Evolutionary conservation across 2,113 vertebrate species (phyloP).

Genomic region (Archocentrus centrarchus): DNA sequence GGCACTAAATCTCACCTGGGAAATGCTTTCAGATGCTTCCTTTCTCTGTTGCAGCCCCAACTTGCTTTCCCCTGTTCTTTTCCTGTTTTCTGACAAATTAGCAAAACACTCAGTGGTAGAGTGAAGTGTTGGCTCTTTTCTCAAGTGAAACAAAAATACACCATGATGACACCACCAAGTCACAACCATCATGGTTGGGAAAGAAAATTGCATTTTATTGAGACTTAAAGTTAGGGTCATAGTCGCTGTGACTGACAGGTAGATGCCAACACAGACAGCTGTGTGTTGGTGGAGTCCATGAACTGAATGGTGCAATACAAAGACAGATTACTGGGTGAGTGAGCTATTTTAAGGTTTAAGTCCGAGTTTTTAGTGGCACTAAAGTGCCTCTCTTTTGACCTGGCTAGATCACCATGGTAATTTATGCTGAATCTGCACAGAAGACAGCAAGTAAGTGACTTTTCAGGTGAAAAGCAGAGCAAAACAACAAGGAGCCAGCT

Average conservation of each 20-base stretch:
- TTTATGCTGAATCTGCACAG: no score
- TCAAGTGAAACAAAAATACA: slow-evolving; percentile 4
- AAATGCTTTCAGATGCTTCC: slow-evolving; percentile 29
- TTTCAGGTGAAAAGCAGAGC: no score
- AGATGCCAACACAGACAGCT: neutral
- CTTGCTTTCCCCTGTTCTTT: neutral
- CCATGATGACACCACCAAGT: neutral
- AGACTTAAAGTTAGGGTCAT: neutral
- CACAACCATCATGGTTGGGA: neutral
- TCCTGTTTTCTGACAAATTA: slow-evolving; percentile 51
- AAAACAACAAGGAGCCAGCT: no score
- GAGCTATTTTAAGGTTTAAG: no score
- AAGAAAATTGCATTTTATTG: no score
- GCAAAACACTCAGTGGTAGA: slow-evolving; percentile 33
- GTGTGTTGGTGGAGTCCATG: neutral
- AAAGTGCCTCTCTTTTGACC: no score
- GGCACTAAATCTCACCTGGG: slow-evolving; percentile 25
- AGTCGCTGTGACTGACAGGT: neutral
- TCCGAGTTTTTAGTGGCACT: no score
- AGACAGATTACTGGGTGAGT: no score
- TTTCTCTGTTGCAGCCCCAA: slow-evolving; percentile 24
- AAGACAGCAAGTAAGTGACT: no score
- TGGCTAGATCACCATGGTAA: no score
- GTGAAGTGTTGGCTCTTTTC: slow-evolving; percentile 7
- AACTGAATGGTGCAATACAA: no score